These are phyloP conservation scores for Drosophila repletoides DNA, from an alignment of 1,140 invertebrate species.

Conservation along the genomic window DNA sequence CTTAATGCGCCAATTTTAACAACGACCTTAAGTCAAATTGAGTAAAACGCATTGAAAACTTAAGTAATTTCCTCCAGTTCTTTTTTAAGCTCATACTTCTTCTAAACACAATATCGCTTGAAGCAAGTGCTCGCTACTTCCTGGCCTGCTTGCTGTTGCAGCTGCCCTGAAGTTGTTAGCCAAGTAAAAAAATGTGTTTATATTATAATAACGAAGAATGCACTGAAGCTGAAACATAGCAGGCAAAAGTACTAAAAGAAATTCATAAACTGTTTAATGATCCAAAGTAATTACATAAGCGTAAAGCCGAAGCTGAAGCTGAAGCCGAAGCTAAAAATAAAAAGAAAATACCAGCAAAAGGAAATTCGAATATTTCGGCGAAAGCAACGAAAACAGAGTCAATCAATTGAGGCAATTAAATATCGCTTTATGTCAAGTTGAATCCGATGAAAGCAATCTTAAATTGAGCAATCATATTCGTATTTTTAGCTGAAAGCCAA, in stretches of 20 bases:
- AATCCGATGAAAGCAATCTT: not conserved
- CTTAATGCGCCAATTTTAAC: slow-evolving; percentile 75
- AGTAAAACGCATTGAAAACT: slow-evolving; percentile 78
- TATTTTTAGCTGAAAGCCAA: no score
- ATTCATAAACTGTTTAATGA: slow-evolving; percentile 77
- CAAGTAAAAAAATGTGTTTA: slow-evolving; percentile 61
- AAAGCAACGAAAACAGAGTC: slow-evolving; percentile 34
- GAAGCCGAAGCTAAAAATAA: not conserved
- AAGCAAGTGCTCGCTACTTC: slow-evolving; percentile 20
- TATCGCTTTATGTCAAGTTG: not conserved
- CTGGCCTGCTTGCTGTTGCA: slow-evolving; percentile 55
- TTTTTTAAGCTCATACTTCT: slow-evolving; percentile 15
- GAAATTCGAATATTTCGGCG: slow-evolving; percentile 13
- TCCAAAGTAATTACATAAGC: slow-evolving; percentile 71
- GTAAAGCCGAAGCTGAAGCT: slow-evolving; percentile 21
- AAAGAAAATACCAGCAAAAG: not conserved
- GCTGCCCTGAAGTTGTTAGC: slow-evolving; percentile 48
- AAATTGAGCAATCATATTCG: no score
- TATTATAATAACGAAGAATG: slow-evolving; percentile 59
- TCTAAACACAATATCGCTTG: slow-evolving; percentile 32
- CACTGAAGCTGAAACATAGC: slow-evolving; percentile 56
- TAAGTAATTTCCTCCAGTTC: slow-evolving; percentile 69
- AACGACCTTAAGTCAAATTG: slow-evolving; percentile 76
- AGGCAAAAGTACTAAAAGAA: slow-evolving; percentile 14
- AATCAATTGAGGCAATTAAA: no score